These are phyloP conservation scores for Hydrocynus forskahlii DNA, from an alignment of 2,797 vertebrate species.

Conservation along the genomic window DNA sequence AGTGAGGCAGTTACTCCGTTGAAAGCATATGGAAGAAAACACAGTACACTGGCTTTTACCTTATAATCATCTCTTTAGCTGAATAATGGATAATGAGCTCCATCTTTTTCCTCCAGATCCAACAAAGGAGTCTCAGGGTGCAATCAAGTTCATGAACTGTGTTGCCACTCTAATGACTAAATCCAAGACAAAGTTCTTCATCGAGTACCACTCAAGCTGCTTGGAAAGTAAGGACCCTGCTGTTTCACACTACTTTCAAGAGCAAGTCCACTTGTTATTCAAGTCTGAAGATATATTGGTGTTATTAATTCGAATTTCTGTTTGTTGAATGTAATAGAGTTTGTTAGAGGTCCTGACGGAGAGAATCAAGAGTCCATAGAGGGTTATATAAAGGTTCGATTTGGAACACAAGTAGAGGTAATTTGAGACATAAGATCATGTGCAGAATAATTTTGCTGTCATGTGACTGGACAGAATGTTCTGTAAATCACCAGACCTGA, in stretches of 20 bases:
- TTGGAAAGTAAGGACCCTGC: slow-evolving; percentile 84
- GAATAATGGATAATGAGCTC: not conserved
- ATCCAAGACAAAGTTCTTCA: slow-evolving; percentile 97
- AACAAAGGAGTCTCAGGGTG: slow-evolving; percentile 82
- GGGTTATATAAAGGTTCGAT: slow-evolving; percentile 89
- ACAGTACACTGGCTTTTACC: not conserved
- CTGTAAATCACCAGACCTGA: not conserved
- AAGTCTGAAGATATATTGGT: not conserved
- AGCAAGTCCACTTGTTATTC: not conserved
- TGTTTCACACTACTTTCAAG: not conserved
- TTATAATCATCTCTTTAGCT: not conserved
- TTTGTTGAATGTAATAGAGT: slow-evolving; percentile 74
- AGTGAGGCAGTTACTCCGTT: not conserved
- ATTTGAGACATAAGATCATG: slow-evolving; percentile 30
- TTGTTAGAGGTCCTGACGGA: slow-evolving; percentile 91
- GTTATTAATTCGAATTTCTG: not conserved
- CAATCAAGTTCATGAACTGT: slow-evolving; percentile 92
- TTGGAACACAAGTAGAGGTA: slow-evolving; percentile 90
- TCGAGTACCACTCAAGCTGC: slow-evolving; percentile 95
- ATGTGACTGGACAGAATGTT: not conserved
- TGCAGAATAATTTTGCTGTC: not conserved
- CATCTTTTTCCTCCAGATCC: slow-evolving; percentile 75
- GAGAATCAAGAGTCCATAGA: slow-evolving; percentile 87
- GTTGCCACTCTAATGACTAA: slow-evolving; percentile 89
- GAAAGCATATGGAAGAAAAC: not conserved